phyloP scores from a whole-genome alignment of 2,113 vertebrate species.

The Synodontis membranacea region DNA sequence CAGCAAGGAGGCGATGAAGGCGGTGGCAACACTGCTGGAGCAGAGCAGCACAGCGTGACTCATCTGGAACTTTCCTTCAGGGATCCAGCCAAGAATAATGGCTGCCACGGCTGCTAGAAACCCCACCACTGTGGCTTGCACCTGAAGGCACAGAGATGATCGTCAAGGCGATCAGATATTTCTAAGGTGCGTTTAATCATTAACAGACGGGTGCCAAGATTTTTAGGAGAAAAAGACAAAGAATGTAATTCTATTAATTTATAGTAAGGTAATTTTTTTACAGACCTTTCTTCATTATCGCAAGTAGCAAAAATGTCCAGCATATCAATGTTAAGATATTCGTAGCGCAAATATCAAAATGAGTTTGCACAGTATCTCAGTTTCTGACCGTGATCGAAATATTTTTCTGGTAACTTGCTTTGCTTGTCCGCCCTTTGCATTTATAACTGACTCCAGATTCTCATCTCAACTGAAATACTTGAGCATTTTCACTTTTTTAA shows the following conservation, averaged over 20 bases:
- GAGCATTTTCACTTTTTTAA: neutral
- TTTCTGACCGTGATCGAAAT: neutral
- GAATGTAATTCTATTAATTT: too few species aligned
- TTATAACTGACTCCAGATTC: neutral
- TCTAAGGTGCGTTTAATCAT: neutral
- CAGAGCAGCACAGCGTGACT: conserved; percentile 89
- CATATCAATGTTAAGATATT: neutral
- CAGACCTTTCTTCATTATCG: neutral
- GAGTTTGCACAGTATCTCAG: neutral
- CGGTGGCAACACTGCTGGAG: conserved; percentile 93
- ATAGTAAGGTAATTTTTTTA: neutral
- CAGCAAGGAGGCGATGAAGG: conserved; percentile 93
- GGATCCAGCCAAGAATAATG: conserved; percentile 91
- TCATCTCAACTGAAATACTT: neutral
- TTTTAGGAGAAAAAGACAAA: neutral
- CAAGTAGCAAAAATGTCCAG: neutral
- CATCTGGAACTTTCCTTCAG: conserved; percentile 90
- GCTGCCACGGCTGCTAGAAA: conserved; percentile 95
- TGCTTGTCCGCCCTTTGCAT: neutral
- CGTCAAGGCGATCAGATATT: neutral
- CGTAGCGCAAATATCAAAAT: neutral
- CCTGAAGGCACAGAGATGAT: conserved; percentile 67
- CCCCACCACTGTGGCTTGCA: conserved; percentile 94
- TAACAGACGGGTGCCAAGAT: neutral
- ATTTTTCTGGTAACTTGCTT: neutral